Percentiles rank a stretch among this genome's conserved stretches.
Conservation (phyloP, 1,140 invertebrate species). For the Drosophila pandora region DNA sequence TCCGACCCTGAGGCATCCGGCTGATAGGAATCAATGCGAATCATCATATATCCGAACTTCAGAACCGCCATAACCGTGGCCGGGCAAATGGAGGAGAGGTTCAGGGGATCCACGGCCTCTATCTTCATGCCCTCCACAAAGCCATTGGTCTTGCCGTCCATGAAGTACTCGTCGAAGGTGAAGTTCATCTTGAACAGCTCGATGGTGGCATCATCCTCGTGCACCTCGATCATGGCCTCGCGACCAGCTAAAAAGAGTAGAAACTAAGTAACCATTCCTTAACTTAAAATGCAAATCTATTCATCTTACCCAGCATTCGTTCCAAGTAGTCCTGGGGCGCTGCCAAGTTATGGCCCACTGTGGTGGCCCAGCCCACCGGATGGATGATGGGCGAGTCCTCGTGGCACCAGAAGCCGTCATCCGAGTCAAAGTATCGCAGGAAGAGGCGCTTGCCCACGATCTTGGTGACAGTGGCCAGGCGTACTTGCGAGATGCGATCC, state of each 20-base stretch:
- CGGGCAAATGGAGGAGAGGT: slow-evolving; percentile 96
- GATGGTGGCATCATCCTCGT: slow-evolving; percentile 89
- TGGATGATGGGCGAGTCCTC: slow-evolving; percentile 97
- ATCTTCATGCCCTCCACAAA: slow-evolving; percentile 97
- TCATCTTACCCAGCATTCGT: slow-evolving; percentile 84
- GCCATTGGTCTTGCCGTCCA: slow-evolving; percentile 83
- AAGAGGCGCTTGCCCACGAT: slow-evolving; percentile 96
- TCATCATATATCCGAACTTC: slow-evolving; percentile 97
- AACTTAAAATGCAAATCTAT: neutral
- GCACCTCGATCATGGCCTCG: slow-evolving; percentile 82
- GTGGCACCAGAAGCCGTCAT: slow-evolving; percentile 97
- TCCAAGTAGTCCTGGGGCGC: slow-evolving; percentile 91
- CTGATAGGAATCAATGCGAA: slow-evolving; percentile 95
- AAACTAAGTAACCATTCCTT: no score
- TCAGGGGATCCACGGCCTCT: slow-evolving; percentile 98
- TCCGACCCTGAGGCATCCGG: slow-evolving; percentile 93
- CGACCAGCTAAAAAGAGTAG: slow-evolving; percentile 61
- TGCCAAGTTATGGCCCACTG: slow-evolving; percentile 93
- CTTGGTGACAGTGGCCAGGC: slow-evolving; percentile 94
- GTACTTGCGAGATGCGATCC: slow-evolving; percentile 96
- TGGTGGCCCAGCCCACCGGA: slow-evolving; percentile 96
- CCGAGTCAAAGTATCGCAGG: slow-evolving; percentile 94
- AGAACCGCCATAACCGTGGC: slow-evolving; percentile 97
- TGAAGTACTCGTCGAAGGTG: slow-evolving; percentile 83
- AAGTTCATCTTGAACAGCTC: slow-evolving; percentile 88